These are phyloP conservation scores for Dendroctonus ponderosae DNA, from an alignment of 1,140 invertebrate species.

Conservation along the genomic window DNA sequence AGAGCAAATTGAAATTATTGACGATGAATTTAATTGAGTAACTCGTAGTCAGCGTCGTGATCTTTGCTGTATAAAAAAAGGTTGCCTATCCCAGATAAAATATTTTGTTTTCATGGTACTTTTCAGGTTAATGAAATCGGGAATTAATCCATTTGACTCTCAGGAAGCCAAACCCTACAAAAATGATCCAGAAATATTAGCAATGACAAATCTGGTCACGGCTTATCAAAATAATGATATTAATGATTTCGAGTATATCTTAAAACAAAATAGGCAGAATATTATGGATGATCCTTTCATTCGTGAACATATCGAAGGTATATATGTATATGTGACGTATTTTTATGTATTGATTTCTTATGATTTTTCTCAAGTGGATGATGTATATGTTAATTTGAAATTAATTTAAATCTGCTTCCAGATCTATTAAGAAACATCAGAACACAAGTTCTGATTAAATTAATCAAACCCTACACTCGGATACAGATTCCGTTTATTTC, in stretches of 20 bases:
- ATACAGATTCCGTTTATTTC: constrained; percentile 99
- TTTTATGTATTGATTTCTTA: not conserved
- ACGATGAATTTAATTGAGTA: too few species aligned
- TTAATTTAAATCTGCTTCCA: constrained; percentile 47
- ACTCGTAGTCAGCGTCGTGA: too few species aligned
- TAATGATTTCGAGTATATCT: constrained; percentile 95
- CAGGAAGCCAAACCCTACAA: constrained; percentile 99
- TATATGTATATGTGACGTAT: too few species aligned
- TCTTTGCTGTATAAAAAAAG: too few species aligned
- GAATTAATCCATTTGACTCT: constrained; percentile 99
- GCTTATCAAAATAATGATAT: constrained; percentile 99
- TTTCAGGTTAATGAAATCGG: constrained; percentile 88
- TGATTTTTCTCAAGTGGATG: not conserved
- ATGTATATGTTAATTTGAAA: not conserved
- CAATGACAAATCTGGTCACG: constrained; percentile 98
- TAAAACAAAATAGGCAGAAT: constrained; percentile 91
- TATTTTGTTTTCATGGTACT: not conserved
- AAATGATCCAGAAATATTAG: constrained; percentile 98
- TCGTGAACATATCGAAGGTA: constrained; percentile 95
- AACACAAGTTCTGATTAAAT: constrained; percentile 96
- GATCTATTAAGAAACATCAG: constrained; percentile 95
- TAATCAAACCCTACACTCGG: constrained; percentile 97
- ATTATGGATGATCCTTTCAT: constrained; percentile 99
- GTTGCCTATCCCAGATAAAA: too few species aligned
- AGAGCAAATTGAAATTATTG: too few species aligned